Base-by-base conservation (phyloP, 2,113 vertebrate genomes). In the Sapayoa aenigma region DNA sequence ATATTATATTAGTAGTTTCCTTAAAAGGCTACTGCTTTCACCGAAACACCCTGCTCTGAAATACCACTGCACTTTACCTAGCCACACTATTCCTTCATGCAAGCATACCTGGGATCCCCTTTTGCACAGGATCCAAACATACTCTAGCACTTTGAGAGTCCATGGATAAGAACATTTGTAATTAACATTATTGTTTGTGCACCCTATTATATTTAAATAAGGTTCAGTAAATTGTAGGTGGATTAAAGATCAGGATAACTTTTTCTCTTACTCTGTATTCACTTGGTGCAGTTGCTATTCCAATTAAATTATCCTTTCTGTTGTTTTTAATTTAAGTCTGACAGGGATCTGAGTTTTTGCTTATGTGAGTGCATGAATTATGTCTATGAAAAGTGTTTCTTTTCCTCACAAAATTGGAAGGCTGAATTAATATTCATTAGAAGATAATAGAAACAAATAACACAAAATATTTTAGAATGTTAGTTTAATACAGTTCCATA, bases 241-340 rank as follows among this genome's bases (percentile, higher is more conserved):
- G 16, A 58, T 74, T 92, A 82, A 86, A 73, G 22, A 39, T 62
- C 13, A 55, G 55, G 21, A 35, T 53, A 68, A 72, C 14, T 58
- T 89, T 89, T 73, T 17, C 17, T 9, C 6, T 89, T 39, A 30
- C 39, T 90, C n/a, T 77, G 13, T 83, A 88, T 95, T 94, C 87
- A 85, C 30, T 81, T 55, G 25, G 9, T 84, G 25, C 18, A 55
- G 53, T 28, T 90, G 52, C 19, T 90, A 60, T 94, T 88, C 58
- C 65, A 20, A 33, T 49, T 77, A 94, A 93, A 89, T 94, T 96
- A 81, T 76, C 33, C n/a, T 90, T 91, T 96, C 84, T 90, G 11
- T 25, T 89, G 55, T 46, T 92, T 89, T 92, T 75, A 95, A 91
- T 95, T 85, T 89, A 50, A 94, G 39, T 49, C 50, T 91, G 65